Evolutionary conservation across 2,797 vertebrate species (phyloP), one percentile per base, ranked within the genome.

Genomic region (Ctenochaetus hawaiiensis): DNA sequence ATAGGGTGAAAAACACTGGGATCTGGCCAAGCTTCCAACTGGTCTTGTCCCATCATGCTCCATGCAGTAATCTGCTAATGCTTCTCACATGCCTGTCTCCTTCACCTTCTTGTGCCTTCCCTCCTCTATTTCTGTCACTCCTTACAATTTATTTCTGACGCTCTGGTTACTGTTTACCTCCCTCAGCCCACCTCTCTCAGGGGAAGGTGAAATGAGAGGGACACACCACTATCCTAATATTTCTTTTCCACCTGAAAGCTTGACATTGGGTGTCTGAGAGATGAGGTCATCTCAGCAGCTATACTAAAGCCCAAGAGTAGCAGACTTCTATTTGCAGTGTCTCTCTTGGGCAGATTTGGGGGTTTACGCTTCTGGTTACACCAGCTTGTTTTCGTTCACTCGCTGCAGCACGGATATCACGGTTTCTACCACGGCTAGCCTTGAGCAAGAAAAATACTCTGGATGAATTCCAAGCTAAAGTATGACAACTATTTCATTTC

Each of bases 11-110:
- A 82, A 83, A 84, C 65, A 66, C 63, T 37, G 54, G 37, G 52
- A 83, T 79, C 20, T 71, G 82, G 75, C 82, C 39, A 26, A 63
- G 68, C 70, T 70, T 59, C 81, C 83, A 78, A 75, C 74, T 58
- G 62, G 79, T 94, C 92, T 80, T 92, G 94, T 92, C 91, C 78
- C 73, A 85, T 94, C 94, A 93, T 64, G 93, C 89, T 91, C 53
- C 72, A 82, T 83, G 67, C 71, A 78, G 68, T 92, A 91, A 94
- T 92, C 91, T 91, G 82, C 78, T 90, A 93, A 94, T 90, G 82
- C 84, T 78, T 87, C 90, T 92, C 90, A 91, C 87, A 92, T 92
- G 92, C 84, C 89, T 81, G 80, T 74, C 85, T 91, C 72, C 4
- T 86, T 84, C 86, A 81, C 77, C 78, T 71, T 67, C 69, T 72